phyloP scores from a whole-genome alignment of 2,113 vertebrate species.

The Pelecanoides urinatrix region DNA sequence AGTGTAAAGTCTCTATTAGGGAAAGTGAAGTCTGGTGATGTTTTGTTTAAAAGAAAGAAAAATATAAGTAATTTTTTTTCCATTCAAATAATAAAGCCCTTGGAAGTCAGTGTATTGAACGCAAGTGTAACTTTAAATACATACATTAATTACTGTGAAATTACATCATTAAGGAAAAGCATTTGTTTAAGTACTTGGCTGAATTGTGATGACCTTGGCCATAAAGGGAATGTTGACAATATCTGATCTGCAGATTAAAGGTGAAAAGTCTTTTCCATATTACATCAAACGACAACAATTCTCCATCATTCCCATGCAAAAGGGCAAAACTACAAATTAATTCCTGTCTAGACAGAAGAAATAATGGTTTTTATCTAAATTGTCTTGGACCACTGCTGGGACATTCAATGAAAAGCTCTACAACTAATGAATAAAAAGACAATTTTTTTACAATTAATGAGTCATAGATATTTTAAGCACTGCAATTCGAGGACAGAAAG shows the following conservation, averaged over 20 bases:
- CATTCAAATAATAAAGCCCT: background rate
- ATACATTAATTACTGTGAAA: background rate
- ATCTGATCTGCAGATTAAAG: background rate
- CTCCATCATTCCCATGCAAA: background rate
- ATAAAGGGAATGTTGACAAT: background rate
- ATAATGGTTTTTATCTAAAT: slow-evolving; percentile 42
- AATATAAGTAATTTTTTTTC: background rate
- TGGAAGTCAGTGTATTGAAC: background rate
- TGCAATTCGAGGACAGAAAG: slow-evolving; percentile 26
- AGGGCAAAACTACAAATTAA: slow-evolving; percentile 43
- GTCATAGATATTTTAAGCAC: slow-evolving; percentile 60
- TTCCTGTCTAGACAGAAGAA: slow-evolving; percentile 48
- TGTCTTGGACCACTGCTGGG: slow-evolving; percentile 33
- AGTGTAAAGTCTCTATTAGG: background rate
- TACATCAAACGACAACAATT: slow-evolving; percentile 12
- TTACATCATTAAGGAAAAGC: background rate
- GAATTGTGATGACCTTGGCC: background rate
- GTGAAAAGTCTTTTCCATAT: background rate
- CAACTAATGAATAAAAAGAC: slow-evolving; percentile 55
- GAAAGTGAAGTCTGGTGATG: background rate
- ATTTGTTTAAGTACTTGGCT: background rate
- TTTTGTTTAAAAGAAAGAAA: background rate
- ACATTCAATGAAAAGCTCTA: slow-evolving; percentile 24
- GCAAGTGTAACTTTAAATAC: background rate
- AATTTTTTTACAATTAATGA: slow-evolving; percentile 55